phyloP scores from a whole-genome alignment of 2,888 invertebrate genomes.

The Melanargia galathea region DNA sequence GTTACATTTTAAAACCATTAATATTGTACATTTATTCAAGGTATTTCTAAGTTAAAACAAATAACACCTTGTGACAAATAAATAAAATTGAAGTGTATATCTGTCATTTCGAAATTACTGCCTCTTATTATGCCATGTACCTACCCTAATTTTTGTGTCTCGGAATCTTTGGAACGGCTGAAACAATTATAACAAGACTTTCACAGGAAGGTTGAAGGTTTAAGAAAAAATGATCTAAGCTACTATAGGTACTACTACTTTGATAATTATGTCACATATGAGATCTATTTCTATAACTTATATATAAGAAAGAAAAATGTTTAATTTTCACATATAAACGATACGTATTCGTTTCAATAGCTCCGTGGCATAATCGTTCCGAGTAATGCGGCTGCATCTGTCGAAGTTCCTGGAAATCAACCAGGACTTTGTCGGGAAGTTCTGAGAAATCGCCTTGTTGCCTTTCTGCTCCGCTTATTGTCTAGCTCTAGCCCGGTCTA shows the following conservation, averaged over 20 bases:
- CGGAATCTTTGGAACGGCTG: no score
- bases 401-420: constrained; percentile 60
- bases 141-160: no score
- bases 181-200: no score
- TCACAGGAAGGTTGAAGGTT: no score
- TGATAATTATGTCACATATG: neutral
- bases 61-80: no score
- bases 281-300: no score
- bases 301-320: constrained; percentile 9
- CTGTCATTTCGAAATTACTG: no score
- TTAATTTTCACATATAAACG: constrained; percentile 16
- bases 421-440: constrained; percentile 57
- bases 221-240: neutral
- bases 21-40: neutral
- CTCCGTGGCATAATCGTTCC: constrained; percentile 43
- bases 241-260: no score
- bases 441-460: constrained; percentile 61
- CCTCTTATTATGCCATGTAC: no score
- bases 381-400: constrained; percentile 48
- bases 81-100: no score
- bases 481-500: constrained; percentile 50
- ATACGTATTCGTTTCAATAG: constrained; percentile 31
- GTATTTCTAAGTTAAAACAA: no score
- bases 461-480: constrained; percentile 55
- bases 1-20: no score